Percentiles rank a stretch among this genome's conserved stretches.
Evolutionary conservation across 1,140 invertebrate genomes (phyloP).

Genomic region (Ganaspis sp.): DNA sequence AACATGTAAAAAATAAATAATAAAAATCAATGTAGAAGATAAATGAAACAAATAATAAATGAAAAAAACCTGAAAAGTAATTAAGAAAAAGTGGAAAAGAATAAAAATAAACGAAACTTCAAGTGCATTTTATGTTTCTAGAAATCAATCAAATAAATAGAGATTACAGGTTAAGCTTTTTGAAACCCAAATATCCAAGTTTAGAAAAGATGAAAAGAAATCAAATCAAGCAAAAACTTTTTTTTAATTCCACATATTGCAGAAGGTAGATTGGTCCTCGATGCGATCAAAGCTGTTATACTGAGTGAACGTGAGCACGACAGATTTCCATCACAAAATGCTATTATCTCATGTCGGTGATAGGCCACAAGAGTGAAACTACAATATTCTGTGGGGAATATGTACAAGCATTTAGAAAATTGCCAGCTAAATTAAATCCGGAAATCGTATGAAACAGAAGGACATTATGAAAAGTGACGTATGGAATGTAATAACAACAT

Average conservation of each 20-base stretch:
- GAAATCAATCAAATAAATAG: no score
- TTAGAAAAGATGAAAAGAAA: neutral
- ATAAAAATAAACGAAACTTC: no score
- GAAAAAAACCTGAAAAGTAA: no score
- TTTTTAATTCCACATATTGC: neutral
- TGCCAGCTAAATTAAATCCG: neutral
- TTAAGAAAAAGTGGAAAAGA: no score
- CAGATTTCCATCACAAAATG: slow-evolving; percentile 22
- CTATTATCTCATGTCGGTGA: slow-evolving; percentile 4
- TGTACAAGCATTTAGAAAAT: neutral
- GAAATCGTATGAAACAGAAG: neutral
- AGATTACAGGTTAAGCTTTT: neutral
- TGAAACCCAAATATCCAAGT: neutral
- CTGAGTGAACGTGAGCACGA: slow-evolving; percentile 3
- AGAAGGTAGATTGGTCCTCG: neutral
- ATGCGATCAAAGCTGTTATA: slow-evolving; percentile 11
- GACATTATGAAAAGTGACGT: neutral
- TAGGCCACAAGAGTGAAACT: slow-evolving; percentile 12
- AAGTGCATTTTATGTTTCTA: no score
- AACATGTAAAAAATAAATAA: no score
- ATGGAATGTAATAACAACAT: neutral
- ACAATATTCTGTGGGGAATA: slow-evolving; percentile 2
- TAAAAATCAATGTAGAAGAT: no score
- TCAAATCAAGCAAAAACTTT: slow-evolving; percentile 8
- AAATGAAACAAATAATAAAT: no score